Evolutionary conservation across 2,797 vertebrate species (phyloP).

Genomic region (Ctenopoma kingsleyae): DNA sequence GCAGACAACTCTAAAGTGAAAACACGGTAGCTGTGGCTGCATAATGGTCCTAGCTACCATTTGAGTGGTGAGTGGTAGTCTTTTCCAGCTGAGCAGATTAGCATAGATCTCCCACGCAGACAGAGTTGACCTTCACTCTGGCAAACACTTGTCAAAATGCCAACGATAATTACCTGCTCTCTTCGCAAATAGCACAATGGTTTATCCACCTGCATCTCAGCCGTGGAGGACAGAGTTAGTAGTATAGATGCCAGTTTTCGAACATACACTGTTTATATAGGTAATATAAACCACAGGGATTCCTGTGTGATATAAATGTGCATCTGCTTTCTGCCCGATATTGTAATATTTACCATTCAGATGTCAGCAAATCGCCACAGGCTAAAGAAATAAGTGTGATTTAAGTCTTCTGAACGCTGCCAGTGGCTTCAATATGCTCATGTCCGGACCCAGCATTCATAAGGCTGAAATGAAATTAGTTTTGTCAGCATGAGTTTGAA

Average conservation of each 20-base stretch:
- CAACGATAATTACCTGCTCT: conserved; percentile 92
- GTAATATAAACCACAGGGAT: conserved; percentile 43
- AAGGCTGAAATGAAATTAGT: conserved; percentile 52
- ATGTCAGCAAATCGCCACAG: conserved; percentile 48
- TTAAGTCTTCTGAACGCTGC: conserved; percentile 59
- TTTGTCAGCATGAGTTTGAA: conserved; percentile 49
- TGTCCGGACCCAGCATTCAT: conserved; percentile 39
- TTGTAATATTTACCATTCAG: conserved; percentile 56
- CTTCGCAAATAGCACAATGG: conserved; percentile 85
- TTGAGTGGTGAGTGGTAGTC: conserved; percentile 83
- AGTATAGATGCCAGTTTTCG: conserved; percentile 34
- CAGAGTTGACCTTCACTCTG: conserved; percentile 93
- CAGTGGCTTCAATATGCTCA: conserved; percentile 29
- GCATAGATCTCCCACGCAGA: conserved; percentile 90
- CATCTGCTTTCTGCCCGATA: conserved; percentile 32
- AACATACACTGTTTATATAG: conserved; percentile 43
- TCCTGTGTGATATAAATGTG: conserved; percentile 43
- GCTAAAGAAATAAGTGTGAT: conserved; percentile 60
- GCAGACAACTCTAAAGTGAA: conserved; percentile 62
- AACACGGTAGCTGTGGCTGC: conserved; percentile 71
- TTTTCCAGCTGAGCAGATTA: conserved; percentile 91
- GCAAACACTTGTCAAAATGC: conserved; percentile 95
- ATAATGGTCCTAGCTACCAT: conserved; percentile 83
- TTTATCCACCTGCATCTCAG: conserved; percentile 85
- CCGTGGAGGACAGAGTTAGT: conserved; percentile 43